phyloP scores from a whole-genome alignment of 2,797 vertebrate species.

The Saguinus oedipus region DNA sequence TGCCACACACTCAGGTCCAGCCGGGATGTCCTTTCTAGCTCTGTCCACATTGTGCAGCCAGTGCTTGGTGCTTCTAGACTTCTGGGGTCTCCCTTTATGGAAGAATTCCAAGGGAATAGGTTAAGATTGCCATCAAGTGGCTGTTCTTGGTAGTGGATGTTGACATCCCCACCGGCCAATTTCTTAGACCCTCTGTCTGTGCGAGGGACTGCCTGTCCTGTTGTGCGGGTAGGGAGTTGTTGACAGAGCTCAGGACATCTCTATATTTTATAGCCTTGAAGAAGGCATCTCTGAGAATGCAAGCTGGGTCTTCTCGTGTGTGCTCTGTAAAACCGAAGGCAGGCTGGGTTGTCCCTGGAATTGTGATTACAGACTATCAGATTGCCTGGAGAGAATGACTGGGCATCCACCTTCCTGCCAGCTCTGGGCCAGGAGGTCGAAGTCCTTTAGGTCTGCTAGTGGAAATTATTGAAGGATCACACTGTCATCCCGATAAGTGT shows the following conservation, averaged over 20 bases:
- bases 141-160: conserved; percentile 70
- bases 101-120: conserved; percentile 74
- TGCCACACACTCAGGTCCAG: not conserved
- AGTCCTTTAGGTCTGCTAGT: not conserved
- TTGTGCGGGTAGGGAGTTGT: rapidly evolving
- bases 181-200: not conserved
- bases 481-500: not conserved
- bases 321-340: too few relatives aligned
- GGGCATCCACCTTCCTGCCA: not conserved
- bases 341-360: not conserved
- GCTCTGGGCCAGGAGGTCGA: not conserved
- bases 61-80: not conserved
- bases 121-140: conserved; percentile 80
- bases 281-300: not conserved
- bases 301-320: rapidly evolving
- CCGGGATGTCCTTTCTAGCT: not conserved
- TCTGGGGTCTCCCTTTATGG: conserved; percentile 44
- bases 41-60: not conserved
- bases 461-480: not conserved
- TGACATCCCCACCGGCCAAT: not conserved
- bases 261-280: not conserved
- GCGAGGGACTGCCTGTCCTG: not conserved
- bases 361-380: not conserved
- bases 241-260: not conserved
- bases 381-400: not conserved